phyloP scores from a whole-genome alignment of 2,797 vertebrate species.

The Chiroxiphia lanceolata region DNA sequence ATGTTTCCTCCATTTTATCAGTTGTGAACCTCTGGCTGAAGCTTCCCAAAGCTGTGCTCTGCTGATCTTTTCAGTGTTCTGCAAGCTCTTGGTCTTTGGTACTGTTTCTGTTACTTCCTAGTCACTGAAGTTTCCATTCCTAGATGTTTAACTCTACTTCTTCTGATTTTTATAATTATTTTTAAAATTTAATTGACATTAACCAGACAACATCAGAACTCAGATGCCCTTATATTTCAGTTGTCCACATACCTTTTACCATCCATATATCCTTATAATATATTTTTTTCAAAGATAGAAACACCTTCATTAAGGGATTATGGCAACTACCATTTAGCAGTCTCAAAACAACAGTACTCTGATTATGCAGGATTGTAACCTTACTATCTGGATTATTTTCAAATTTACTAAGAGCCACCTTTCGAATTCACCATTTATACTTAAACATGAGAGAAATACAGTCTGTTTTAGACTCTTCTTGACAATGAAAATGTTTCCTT shows the following conservation, averaged over 20 bases:
- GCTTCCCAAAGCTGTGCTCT: background rate
- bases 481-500: background rate
- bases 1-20: background rate
- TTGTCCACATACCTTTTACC: background rate
- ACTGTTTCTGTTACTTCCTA: background rate
- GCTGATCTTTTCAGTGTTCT: background rate
- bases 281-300: background rate
- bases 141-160: background rate
- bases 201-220: background rate
- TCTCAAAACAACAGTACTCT: background rate
- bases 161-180: background rate
- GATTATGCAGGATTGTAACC: background rate
- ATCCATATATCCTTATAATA: background rate
- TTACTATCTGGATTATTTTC: background rate
- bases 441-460: background rate
- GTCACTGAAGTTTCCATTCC: background rate
- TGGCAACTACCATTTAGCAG: background rate
- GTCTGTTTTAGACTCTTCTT: background rate
- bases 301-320: background rate
- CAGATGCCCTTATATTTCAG: background rate
- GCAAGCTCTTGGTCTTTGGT: background rate
- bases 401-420: background rate
- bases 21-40: background rate
- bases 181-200: background rate
- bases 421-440: background rate